phyloP scores from a whole-genome alignment of 30 jellyfish, hydroid and myxozoan species.

The Turritopsis dohrnii region DNA sequence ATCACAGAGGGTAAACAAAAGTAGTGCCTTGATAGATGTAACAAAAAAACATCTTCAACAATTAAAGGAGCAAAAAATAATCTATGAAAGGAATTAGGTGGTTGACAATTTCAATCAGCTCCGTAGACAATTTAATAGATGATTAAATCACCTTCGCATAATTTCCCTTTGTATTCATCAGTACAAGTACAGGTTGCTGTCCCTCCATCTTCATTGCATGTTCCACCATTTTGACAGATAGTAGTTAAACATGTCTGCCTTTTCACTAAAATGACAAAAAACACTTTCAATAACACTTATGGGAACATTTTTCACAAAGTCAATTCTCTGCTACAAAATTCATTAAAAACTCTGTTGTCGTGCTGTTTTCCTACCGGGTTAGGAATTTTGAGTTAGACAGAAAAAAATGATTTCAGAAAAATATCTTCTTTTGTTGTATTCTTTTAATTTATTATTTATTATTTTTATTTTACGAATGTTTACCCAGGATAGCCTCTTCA shows the following conservation, averaged over 20 bases:
- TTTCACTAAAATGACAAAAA: conserved; percentile 34
- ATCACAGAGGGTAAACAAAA: no score
- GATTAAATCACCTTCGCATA: conserved; percentile 66
- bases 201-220: conserved; percentile 82
- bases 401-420: no score
- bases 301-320: neutral
- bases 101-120: neutral
- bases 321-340: neutral
- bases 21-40: no score
- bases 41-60: no score
- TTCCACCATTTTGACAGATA: conserved; percentile 85
- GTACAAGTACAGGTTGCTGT: conserved; percentile 57
- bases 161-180: conserved; percentile 75
- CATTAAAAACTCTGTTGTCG: no score
- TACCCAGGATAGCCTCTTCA: no score
- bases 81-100: neutral
- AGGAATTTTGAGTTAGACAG: no score
- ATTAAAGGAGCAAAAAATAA: neutral
- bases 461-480: no score
- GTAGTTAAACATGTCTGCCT: conserved; percentile 52
- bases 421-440: no score
- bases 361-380: no score
- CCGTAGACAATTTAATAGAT: neutral
- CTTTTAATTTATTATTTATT: no score
- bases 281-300: neutral